These are phyloP conservation scores for Catalaphyllia jardinei DNA, from an alignment of 64 coral and sea anemone genomes.

Conservation along the genomic window DNA sequence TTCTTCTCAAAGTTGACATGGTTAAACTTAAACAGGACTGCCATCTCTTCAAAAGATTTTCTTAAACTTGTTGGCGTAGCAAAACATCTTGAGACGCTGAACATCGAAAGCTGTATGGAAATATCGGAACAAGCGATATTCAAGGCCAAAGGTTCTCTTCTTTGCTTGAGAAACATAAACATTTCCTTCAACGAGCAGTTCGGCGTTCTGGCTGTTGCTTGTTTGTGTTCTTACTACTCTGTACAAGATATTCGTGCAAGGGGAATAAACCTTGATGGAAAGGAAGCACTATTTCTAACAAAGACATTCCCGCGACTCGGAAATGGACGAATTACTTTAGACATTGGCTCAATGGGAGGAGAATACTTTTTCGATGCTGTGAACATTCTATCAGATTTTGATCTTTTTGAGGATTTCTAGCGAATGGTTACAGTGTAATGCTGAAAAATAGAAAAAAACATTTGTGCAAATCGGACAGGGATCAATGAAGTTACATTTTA, in stretches of 20 bases:
- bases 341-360: not conserved
- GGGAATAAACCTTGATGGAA: not conserved
- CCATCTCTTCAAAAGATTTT: not conserved
- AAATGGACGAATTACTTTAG: not conserved
- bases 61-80: slow-evolving; percentile 1
- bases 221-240: not conserved
- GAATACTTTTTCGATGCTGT: not conserved
- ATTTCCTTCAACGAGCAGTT: not conserved
- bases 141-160: not conserved
- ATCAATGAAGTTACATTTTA: not conserved
- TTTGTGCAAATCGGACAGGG: not conserved
- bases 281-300: not conserved
- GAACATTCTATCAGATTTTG: not conserved
- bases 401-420: not conserved
- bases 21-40: not conserved
- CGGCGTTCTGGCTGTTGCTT: not conserved
- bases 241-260: not conserved
- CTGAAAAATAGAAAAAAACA: not conserved
- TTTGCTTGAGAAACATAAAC: not conserved
- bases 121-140: not conserved
- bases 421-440: not conserved
- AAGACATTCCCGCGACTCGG: not conserved
- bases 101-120: not conserved
- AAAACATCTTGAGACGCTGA: not conserved
- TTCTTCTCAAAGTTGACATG: not conserved